These are phyloP conservation scores for Bucorvus abyssinicus DNA, from an alignment of 2,797 vertebrate species.

Conservation along the genomic window DNA sequence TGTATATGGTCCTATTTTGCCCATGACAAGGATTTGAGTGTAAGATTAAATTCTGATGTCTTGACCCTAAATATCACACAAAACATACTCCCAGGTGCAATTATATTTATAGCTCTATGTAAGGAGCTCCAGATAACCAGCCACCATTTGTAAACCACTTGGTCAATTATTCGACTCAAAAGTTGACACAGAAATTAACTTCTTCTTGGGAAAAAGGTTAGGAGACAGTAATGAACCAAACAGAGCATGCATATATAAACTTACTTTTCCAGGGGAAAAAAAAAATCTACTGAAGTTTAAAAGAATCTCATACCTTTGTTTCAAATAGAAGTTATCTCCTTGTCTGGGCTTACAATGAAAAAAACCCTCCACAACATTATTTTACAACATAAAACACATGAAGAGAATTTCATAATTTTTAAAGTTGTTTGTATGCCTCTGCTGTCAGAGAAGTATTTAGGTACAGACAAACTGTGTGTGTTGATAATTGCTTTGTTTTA, in stretches of 20 bases:
- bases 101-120: not conserved
- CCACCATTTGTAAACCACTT: not conserved
- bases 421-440: not conserved
- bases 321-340: not conserved
- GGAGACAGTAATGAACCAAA: not conserved
- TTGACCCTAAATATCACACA: not conserved
- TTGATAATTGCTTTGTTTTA: not conserved
- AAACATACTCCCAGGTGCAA: not conserved
- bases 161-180: not conserved
- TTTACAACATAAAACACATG: not conserved
- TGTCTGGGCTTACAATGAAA: not conserved
- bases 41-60: not conserved
- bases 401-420: not conserved
- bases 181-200: not conserved
- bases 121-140: not conserved
- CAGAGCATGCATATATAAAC: not conserved
- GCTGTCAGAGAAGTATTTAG: not conserved
- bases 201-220: fast-evolving
- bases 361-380: fast-evolving
- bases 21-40: not conserved
- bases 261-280: not conserved
- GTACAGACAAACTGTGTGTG: not conserved
- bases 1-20: not conserved
- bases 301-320: not conserved
- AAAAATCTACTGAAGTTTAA: not conserved